These are phyloP conservation scores for Proisotoma minuta DNA, from an alignment of 2,888 invertebrate genomes.

Conservation along the genomic window DNA sequence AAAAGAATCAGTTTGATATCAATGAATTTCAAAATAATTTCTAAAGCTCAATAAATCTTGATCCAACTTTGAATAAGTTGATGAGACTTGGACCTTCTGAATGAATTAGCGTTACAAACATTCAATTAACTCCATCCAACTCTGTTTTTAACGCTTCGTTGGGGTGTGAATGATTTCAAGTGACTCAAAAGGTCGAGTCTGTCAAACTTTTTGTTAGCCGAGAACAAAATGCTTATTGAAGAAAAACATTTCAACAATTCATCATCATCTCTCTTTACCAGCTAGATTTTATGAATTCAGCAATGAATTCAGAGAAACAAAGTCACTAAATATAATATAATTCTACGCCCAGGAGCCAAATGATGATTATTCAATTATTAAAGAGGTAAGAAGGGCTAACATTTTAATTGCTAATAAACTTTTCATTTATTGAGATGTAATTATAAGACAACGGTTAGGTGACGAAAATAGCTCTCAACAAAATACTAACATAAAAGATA, in stretches of 20 bases:
- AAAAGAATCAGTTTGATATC: no score
- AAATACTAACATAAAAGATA: no score
- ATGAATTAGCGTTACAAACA: neutral
- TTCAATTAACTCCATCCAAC: neutral
- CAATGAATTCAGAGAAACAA: no score
- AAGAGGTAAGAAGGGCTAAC: neutral
- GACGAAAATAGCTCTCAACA: no score
- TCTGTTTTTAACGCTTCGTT: neutral
- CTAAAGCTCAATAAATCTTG: constrained; percentile 1
- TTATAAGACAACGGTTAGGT: no score
- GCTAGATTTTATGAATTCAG: no score
- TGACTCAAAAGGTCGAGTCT: neutral
- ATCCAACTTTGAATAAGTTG: neutral
- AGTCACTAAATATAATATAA: no score
- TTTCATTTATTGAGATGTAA: neutral
- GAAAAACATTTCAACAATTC: no score
- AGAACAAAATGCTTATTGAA: no score
- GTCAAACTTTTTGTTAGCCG: constrained; percentile 4
- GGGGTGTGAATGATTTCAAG: neutral
- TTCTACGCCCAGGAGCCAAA: constrained; percentile 4
- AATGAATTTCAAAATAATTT: neutral
- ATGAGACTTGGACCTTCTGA: neutral
- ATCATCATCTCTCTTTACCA: no score
- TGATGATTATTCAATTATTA: neutral
- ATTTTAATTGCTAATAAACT: constrained; percentile 5